Conservation (phyloP, 1,140 invertebrate species). For the Aleiodes sp. region DNA sequence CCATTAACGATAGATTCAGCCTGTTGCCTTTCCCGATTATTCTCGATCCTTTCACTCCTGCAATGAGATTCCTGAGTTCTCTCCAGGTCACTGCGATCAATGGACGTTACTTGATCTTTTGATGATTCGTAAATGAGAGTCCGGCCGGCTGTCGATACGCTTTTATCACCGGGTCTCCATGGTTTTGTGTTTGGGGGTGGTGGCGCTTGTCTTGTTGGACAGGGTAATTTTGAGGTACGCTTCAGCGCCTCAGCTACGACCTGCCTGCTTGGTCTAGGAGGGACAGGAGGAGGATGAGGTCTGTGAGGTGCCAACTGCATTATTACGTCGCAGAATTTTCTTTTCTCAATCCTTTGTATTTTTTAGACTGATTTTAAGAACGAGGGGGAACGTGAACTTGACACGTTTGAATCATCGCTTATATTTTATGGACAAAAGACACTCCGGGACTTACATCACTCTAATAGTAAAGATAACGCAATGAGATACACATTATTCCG, state of each 20-base stretch:
- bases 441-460: not conserved
- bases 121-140: slow-evolving; percentile 48
- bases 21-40: slow-evolving; percentile 25
- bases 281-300: slow-evolving; percentile 74
- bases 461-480: not conserved
- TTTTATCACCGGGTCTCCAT: slow-evolving; percentile 64
- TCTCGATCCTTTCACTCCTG: slow-evolving; percentile 31
- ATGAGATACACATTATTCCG: not conserved
- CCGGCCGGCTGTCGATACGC: slow-evolving; percentile 36
- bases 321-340: not conserved
- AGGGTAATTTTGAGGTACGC: slow-evolving; percentile 68
- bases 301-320: slow-evolving; percentile 62
- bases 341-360: not conserved
- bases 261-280: slow-evolving; percentile 75
- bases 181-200: slow-evolving; percentile 62
- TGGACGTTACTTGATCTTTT: not conserved
- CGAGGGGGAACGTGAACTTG: not conserved
- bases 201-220: slow-evolving; percentile 64
- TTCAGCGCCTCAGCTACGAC: slow-evolving; percentile 76
- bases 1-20: slow-evolving; percentile 1
- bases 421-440: too few relatives aligned
- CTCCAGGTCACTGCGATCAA: not conserved
- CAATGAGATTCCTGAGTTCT: slow-evolving; percentile 22
- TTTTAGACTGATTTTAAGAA: too few relatives aligned
- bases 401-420: not conserved